phyloP scores from a whole-genome alignment of 2,888 invertebrate genomes.

The Chaitophorus viminalis region DNA sequence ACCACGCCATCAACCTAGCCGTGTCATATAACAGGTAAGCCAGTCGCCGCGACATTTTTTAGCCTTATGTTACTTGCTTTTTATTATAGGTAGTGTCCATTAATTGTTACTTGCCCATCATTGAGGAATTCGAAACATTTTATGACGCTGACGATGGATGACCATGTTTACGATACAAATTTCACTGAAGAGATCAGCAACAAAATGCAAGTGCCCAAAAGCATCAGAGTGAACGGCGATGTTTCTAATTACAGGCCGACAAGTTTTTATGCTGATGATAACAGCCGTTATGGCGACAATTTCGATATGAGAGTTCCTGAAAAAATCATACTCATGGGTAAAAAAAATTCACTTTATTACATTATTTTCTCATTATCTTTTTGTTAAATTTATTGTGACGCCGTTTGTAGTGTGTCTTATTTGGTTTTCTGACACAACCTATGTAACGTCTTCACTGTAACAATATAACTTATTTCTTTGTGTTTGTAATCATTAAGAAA shows the following conservation, averaged over 20 bases:
- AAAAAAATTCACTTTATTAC: slow-evolving; percentile 65
- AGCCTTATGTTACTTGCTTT: not conserved
- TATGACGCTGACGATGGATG: slow-evolving; percentile 64
- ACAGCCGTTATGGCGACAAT: slow-evolving; percentile 68
- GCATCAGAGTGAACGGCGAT: slow-evolving; percentile 80
- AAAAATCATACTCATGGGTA: slow-evolving; percentile 88
- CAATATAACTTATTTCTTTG: too few species aligned
- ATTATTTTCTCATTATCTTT: too few species aligned
- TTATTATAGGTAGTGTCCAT: too few species aligned
- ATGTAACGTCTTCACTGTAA: too few species aligned
- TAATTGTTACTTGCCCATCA: too few species aligned
- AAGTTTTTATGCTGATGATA: slow-evolving; percentile 50
- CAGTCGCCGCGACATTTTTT: not conserved
- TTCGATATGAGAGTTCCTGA: slow-evolving; percentile 94
- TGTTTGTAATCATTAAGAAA: too few species aligned
- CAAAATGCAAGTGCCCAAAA: slow-evolving; percentile 84
- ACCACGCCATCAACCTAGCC: not conserved
- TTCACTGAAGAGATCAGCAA: slow-evolving; percentile 82
- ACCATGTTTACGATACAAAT: slow-evolving; percentile 74
- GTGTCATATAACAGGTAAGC: not conserved
- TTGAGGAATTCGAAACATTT: too few species aligned
- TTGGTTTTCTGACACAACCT: too few species aligned
- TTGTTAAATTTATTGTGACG: too few species aligned
- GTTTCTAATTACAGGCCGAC: slow-evolving; percentile 48
- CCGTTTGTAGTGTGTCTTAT: too few species aligned